Conservation (phyloP, 2,113 vertebrate species). For the Anguilla rostrata region DNA sequence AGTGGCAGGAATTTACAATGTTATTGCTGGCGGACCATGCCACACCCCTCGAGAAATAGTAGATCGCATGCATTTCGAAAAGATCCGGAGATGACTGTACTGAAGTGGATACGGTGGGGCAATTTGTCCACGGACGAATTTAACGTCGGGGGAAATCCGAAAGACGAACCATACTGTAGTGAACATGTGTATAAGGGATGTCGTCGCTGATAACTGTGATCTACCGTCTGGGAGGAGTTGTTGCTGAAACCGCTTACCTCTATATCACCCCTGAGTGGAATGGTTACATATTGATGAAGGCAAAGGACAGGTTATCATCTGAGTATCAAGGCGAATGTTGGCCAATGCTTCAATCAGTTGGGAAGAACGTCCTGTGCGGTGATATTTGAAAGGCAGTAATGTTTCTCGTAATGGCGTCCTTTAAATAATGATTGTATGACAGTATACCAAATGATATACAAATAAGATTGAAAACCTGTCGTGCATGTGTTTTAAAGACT, state of each 20-base stretch:
- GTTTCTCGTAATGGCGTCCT: neutral
- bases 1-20: neutral
- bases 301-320: neutral
- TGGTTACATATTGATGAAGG: neutral
- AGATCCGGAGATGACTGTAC: neutral
- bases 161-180: neutral
- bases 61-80: neutral
- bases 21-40: slow-evolving; percentile 15
- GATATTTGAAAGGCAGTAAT: neutral
- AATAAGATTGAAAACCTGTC: neutral
- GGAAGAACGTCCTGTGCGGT: neutral
- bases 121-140: neutral
- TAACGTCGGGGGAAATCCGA: neutral
- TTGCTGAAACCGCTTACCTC: neutral
- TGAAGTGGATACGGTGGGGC: neutral
- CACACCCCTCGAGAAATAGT: slow-evolving; percentile 29
- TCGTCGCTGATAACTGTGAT: neutral
- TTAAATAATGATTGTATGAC: neutral
- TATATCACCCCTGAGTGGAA: neutral
- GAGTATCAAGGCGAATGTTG: neutral
- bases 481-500: neutral
- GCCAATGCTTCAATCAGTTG: neutral
- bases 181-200: neutral
- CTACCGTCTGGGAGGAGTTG: neutral
- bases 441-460: neutral